Base-by-base conservation (phyloP, 1,140 invertebrate genomes). In the Neodiprion lecontei region DNA sequence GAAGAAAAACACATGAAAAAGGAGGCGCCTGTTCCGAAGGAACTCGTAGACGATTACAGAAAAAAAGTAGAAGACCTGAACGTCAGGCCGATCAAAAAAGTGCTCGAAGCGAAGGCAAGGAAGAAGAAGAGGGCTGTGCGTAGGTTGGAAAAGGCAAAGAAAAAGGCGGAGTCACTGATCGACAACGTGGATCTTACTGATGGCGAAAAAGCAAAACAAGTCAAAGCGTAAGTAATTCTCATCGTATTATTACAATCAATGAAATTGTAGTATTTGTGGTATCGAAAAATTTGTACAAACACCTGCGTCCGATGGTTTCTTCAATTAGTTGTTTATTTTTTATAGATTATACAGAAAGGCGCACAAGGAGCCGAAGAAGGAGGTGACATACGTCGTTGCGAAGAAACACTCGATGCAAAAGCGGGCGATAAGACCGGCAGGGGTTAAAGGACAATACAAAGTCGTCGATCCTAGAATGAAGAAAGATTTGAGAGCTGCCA, bases 401-500 rank as follows among this genome's bases (percentile, higher is more conserved):
- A 99, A 98, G 82, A 99, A 98, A 87, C 93, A 95, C 78, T 92
- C 90, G 47, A 91, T 94, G 1, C 93, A 93, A 0, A 97, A 96
- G 81, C 91, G 92, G 70, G 91, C 94, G 47, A 88, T 90, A 50
- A 89, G 97, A 79, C 98, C 98, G 0, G 86, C 92, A 0, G 97
- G 97, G 23, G 93, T 98, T 0, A 97, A 97, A 88, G 98, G 98
- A 73, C 94, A 90, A 12, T 99, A 95, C 85, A 98, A 95, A 86
- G 92, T 99, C 4, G 98, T 99, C 0, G 98, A 99, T 92, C 92
- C 93, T 7, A 90, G 98, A 75, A 94, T 99, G 94, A 99, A 99
- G 87, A 99, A 99, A 88, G 98, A 99, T 86, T 89, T 93, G 76
- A 90, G 92, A 66, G 92, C 91, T 5, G 86, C 91, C 74, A 94